Evolutionary conservation across 1,140 invertebrate species (phyloP).

Genomic region (Pteromalus puparum): DNA sequence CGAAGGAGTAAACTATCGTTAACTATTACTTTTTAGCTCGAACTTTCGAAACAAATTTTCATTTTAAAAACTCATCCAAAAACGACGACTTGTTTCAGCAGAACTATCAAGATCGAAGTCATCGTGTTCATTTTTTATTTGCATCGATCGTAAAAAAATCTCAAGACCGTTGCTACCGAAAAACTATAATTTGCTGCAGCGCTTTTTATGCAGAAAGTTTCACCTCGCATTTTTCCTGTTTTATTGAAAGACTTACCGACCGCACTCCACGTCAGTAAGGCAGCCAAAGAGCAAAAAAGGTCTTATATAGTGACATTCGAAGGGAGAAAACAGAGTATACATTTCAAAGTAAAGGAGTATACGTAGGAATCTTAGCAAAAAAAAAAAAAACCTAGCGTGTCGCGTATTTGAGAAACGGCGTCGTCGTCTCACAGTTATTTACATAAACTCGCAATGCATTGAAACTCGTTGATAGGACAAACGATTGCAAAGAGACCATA

Average conservation of each 20-base stretch:
- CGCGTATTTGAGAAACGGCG: slow-evolving; percentile 24
- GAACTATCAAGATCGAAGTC: neutral
- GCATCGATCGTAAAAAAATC: neutral
- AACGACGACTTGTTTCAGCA: neutral
- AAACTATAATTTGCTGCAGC: slow-evolving; percentile 45
- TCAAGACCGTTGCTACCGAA: slow-evolving; percentile 19
- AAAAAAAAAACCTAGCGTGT: neutral
- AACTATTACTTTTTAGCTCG: neutral
- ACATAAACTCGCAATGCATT: slow-evolving; percentile 22
- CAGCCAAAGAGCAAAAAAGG: slow-evolving; percentile 46
- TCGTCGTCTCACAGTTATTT: slow-evolving; percentile 23
- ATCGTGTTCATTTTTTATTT: neutral
- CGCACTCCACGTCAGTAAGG: slow-evolving; percentile 47
- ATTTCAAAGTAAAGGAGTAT: slow-evolving; percentile 21
- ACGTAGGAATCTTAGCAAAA: slow-evolving; percentile 23
- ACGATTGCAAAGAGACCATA: slow-evolving; percentile 14
- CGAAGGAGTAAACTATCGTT: neutral
- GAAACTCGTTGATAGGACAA: neutral
- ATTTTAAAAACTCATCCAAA: neutral
- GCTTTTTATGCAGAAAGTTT: slow-evolving; percentile 19
- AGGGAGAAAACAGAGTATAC: slow-evolving; percentile 38
- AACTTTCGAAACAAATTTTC: neutral
- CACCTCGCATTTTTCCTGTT: slow-evolving; percentile 36
- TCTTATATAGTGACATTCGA: slow-evolving; percentile 35
- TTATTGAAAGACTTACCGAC: slow-evolving; percentile 44